A percentile compares a stretch with the other conserved stretches of the same genome.
These are phyloP conservation scores for Acanthurus lineatus DNA, from an alignment of 2,797 vertebrate species.

Conservation along the genomic window DNA sequence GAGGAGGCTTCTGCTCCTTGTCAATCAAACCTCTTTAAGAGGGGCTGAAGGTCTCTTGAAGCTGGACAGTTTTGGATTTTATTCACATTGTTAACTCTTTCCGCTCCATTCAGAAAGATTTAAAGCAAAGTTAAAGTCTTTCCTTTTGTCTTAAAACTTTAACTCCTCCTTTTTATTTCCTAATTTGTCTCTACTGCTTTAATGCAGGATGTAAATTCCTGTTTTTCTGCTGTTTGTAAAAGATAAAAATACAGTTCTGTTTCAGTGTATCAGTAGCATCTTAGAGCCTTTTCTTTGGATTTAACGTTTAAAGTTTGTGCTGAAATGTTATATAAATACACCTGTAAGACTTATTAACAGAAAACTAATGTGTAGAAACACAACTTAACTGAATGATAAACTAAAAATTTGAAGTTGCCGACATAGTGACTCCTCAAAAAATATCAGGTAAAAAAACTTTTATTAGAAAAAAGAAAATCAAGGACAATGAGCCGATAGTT, in stretches of 20 bases:
- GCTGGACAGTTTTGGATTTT: slow-evolving; percentile 18
- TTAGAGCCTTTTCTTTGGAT: background rate
- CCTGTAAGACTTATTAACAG: background rate
- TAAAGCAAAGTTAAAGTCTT: background rate
- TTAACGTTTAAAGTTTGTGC: background rate
- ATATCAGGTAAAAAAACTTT: too few species aligned
- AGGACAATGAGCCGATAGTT: too few species aligned
- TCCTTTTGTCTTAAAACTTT: background rate
- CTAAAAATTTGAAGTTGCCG: background rate
- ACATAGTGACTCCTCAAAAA: too few species aligned
- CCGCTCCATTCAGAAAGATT: background rate
- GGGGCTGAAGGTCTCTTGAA: slow-evolving; percentile 58
- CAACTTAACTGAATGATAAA: background rate
- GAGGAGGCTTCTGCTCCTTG: slow-evolving; percentile 55
- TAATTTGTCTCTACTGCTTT: slow-evolving; percentile 2
- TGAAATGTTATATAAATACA: background rate
- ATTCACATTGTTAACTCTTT: slow-evolving; percentile 34
- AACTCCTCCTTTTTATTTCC: slow-evolving; percentile 13
- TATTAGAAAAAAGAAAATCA: too few species aligned
- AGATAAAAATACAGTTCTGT: background rate
- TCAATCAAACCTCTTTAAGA: slow-evolving; percentile 62
- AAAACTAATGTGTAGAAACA: background rate
- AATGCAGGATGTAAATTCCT: background rate
- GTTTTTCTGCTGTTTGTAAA: slow-evolving; percentile 18
- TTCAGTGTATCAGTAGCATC: background rate